These are phyloP conservation scores for Diogma glabrata DNA, from an alignment of 2,888 invertebrate species.

Conservation along the genomic window DNA sequence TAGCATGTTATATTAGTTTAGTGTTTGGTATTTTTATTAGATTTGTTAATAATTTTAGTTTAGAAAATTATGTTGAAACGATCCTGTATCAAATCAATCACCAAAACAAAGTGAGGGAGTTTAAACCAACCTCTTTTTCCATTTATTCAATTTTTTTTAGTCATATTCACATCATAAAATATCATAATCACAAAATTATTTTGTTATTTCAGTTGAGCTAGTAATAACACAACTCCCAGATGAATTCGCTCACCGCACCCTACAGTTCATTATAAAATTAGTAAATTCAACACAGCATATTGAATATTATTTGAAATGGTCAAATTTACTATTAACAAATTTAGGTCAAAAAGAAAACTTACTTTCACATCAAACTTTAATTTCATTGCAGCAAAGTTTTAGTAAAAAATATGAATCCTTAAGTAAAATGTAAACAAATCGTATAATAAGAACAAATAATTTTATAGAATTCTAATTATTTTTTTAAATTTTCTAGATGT, in stretches of 20 bases:
- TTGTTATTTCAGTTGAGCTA: slow-evolving; percentile 56
- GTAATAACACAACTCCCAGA: slow-evolving; percentile 57
- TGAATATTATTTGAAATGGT: slow-evolving; percentile 81
- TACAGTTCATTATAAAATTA: slow-evolving; percentile 57
- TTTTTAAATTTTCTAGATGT: slow-evolving; percentile 67
- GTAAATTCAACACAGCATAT: slow-evolving; percentile 72
- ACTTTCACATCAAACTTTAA: slow-evolving; percentile 51
- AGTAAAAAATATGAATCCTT: slow-evolving; percentile 68
- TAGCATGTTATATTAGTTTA: too few species aligned
- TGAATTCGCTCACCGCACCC: slow-evolving; percentile 60
- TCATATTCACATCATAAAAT: too few species aligned
- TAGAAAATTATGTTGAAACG: too few species aligned
- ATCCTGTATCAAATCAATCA: too few species aligned
- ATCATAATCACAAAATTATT: slow-evolving; percentile 12
- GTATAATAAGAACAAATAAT: background rate
- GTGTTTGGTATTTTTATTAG: too few species aligned
- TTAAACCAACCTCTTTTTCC: too few species aligned
- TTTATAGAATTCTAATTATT: slow-evolving; percentile 17
- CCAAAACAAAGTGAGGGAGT: too few species aligned
- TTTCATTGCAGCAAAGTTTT: slow-evolving; percentile 67
- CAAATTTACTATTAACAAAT: slow-evolving; percentile 50
- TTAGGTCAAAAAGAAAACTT: slow-evolving; percentile 48
- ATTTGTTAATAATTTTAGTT: too few species aligned
- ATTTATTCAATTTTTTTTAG: too few species aligned
- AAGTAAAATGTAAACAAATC: slow-evolving; percentile 63